Base-by-base conservation (phyloP, 2,113 vertebrate genomes). In the Ornithorhynchus anatinus region DNA sequence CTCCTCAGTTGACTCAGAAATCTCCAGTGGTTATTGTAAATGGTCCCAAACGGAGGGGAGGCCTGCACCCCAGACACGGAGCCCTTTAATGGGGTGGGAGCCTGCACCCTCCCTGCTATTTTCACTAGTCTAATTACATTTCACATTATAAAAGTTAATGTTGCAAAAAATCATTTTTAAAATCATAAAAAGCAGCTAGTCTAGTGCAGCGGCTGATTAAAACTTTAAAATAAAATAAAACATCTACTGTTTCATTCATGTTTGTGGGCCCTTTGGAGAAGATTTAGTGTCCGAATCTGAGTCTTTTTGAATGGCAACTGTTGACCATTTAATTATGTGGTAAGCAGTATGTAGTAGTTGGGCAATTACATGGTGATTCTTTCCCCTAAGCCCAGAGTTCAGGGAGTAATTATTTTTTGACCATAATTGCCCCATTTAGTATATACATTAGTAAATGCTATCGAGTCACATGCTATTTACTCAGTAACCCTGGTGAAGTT, bases 111-210 rank as follows among this genome's bases (percentile, higher is more conserved):
- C 25, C 31, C 47, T 17, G 23, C 54, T 82, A 58, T 71, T 78
- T 82, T 77, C 31, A 76, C 61, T 63, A 38, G 82, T 56, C 13
- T 72, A 79, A 83, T 83, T 81, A 74, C 62, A 40, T 52, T 76
- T 69, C 51, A 60, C 40, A 69, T 58, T 74, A 58, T 75, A 69
- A 85, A 82, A 77, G 20, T 83, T 81, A 79, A 81, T 72, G 59
- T 81, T 83, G 45, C 62, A 77, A 85, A 82, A 80, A 78, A 60
- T 52, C 33, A 53, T 66, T 74, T 71, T 25, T 44, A 79, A 75
- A 74, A 66, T 69, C 45, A 72, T 71, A 74, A 71, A 75, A 82
- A 59, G 33, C 39, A 74, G 68, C 75, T 59, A 81, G 12, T 60
- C 8, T 53, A 56, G 27, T 69, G 25, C 3, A 53, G 65, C 29